These are phyloP conservation scores for Melanostoma mellinum DNA, from an alignment of 2,888 invertebrate genomes.

Conservation along the genomic window DNA sequence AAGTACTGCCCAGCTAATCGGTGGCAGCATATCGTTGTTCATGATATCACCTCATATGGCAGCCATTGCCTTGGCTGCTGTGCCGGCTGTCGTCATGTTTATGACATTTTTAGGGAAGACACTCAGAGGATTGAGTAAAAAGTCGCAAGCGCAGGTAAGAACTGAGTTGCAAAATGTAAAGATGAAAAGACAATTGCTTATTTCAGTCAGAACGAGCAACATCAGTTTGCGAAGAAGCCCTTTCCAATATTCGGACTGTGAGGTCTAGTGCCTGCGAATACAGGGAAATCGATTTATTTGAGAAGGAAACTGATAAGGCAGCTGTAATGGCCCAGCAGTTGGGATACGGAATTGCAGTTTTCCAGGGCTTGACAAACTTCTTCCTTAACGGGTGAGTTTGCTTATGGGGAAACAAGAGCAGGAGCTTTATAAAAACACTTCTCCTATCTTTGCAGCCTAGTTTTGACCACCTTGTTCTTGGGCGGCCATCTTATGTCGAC, in stretches of 20 bases:
- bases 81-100: constrained; percentile 92
- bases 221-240: constrained; percentile 95
- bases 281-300: constrained; percentile 88
- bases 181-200: background rate
- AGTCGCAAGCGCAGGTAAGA: constrained; percentile 91
- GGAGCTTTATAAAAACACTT: constrained; percentile 20
- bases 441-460: constrained; percentile 84
- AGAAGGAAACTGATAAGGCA: constrained; percentile 88
- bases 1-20: constrained; percentile 91
- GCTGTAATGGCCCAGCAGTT: constrained; percentile 89
- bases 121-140: constrained; percentile 89
- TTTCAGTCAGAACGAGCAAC: constrained; percentile 91
- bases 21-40: constrained; percentile 84
- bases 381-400: constrained; percentile 87
- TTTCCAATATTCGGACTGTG: constrained; percentile 96
- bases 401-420: too few relatives aligned
- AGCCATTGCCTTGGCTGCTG: constrained; percentile 89
- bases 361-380: constrained; percentile 94
- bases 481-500: constrained; percentile 94
- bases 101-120: constrained; percentile 92
- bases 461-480: constrained; percentile 93
- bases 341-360: constrained; percentile 95
- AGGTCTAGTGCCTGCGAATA: constrained; percentile 96
- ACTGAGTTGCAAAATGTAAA: background rate
- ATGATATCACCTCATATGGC: constrained; percentile 96